Conservation (phyloP, 2,888 invertebrate species). For the Cryptocephalus primarius region DNA sequence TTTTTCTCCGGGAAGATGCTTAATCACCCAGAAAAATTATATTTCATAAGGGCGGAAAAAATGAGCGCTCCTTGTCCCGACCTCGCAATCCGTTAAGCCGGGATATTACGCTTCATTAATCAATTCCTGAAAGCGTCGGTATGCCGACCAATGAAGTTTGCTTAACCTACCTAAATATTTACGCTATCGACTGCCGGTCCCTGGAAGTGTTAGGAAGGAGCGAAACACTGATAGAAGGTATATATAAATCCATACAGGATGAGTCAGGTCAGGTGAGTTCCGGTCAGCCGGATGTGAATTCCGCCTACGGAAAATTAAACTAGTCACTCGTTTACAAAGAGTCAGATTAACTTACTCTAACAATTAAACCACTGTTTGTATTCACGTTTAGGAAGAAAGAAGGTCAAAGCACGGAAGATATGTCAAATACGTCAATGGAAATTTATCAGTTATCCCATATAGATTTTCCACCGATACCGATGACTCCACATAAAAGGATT, state of each 20-base stretch:
- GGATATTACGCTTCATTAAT: neutral
- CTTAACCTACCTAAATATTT: neutral
- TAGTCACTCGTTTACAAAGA: no score
- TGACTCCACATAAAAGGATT: no score
- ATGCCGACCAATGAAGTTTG: neutral
- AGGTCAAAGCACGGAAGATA: no score
- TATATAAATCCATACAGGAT: no score
- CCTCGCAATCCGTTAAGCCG: neutral
- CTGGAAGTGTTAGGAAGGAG: neutral
- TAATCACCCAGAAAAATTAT: neutral
- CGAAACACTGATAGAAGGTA: neutral
- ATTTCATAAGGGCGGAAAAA: neutral
- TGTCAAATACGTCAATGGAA: no score
- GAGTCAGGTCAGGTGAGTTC: neutral
- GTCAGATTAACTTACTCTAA: no score
- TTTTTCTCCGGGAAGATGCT: neutral
- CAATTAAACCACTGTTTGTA: no score
- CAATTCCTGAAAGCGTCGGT: neutral
- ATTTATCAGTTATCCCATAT: no score
- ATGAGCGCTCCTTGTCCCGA: neutral
- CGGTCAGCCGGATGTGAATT: neutral
- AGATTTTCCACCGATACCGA: no score
- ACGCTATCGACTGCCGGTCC: neutral
- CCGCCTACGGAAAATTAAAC: neutral
- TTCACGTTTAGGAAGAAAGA: no score